These are phyloP conservation scores for Sebastolobus altivelis DNA, from an alignment of 2,797 vertebrate genomes.

Conservation along the genomic window DNA sequence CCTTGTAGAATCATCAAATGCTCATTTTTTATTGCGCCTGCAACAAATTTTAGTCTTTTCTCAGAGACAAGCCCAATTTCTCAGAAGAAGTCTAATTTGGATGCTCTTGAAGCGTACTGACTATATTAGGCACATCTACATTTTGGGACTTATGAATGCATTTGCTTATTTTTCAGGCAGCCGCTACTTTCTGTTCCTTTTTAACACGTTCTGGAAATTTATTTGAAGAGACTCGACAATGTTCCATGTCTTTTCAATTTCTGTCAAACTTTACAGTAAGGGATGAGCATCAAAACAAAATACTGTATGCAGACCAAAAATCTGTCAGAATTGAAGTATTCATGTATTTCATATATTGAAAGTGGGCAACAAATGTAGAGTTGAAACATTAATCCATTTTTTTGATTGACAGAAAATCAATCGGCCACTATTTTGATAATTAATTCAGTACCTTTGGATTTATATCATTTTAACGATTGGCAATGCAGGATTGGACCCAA, in stretches of 20 bases:
- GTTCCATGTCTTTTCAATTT: neutral
- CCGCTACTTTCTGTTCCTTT: neutral
- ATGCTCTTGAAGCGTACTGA: conserved; percentile 17
- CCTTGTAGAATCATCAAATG: conserved; percentile 42
- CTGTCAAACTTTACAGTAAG: neutral
- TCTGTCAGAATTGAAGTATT: neutral
- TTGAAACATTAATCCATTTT: neutral
- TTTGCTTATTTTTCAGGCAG: neutral
- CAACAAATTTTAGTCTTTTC: conserved; percentile 26
- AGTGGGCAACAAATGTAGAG: neutral
- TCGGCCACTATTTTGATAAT: neutral
- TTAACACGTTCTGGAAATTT: neutral
- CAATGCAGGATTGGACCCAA: no score
- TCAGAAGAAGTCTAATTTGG: conserved; percentile 42
- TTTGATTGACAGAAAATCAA: neutral
- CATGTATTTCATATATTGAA: neutral
- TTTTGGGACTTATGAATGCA: conserved; percentile 36
- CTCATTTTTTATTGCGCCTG: conserved; percentile 17
- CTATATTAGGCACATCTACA: conserved; percentile 21
- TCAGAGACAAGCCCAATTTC: conserved; percentile 31
- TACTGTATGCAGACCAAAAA: neutral
- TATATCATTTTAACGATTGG: neutral
- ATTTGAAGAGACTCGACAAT: conserved; percentile 15
- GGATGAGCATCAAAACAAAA: neutral
- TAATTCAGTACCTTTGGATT: neutral